Percentiles rank a stretch among this genome's conserved stretches.
phyloP scores from a whole-genome alignment of 2,888 invertebrate genomes.

The Drosophila koepferae region DNA sequence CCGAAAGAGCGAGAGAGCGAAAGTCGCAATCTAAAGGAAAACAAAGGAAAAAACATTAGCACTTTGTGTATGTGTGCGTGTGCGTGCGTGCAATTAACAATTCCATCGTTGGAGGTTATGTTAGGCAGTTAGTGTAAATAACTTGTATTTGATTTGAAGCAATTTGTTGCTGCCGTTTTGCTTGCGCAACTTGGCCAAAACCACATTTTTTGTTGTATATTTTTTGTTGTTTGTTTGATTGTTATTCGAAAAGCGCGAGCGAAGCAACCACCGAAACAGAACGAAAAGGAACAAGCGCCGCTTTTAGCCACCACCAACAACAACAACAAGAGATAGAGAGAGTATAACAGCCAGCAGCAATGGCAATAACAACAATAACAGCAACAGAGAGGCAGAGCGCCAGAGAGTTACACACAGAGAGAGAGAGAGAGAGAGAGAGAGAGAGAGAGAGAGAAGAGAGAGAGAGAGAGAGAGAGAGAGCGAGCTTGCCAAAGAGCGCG shows the following conservation, averaged over 20 bases:
- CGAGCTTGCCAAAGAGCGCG: neutral
- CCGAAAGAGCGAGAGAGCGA: slow-evolving; percentile 21
- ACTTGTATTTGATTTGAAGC: slow-evolving; percentile 18
- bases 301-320: slow-evolving; percentile 42
- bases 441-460: slow-evolving; percentile 12
- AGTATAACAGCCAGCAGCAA: slow-evolving; percentile 22
- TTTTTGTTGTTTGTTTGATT: slow-evolving; percentile 6
- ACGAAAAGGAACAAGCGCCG: slow-evolving; percentile 35
- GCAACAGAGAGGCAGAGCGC: slow-evolving; percentile 28
- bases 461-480: slow-evolving; percentile 12
- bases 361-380: slow-evolving; percentile 31
- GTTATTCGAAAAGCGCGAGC: slow-evolving; percentile 15
- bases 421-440: slow-evolving; percentile 12
- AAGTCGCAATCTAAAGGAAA: slow-evolving; percentile 40
- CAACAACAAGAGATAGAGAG: neutral
- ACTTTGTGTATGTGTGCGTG: slow-evolving; percentile 17
- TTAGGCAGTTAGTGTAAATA: slow-evolving; percentile 51
- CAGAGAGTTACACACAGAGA: neutral
- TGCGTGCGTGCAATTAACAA: slow-evolving; percentile 42
- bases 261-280: slow-evolving; percentile 53
- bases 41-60: slow-evolving; percentile 56
- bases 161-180: slow-evolving; percentile 15
- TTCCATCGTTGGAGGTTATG: slow-evolving; percentile 50
- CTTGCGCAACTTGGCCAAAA: slow-evolving; percentile 45
- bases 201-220: slow-evolving; percentile 7